Evolutionary conservation across 2,888 invertebrate species (phyloP).

Genomic region (Xestia rhomboidea): DNA sequence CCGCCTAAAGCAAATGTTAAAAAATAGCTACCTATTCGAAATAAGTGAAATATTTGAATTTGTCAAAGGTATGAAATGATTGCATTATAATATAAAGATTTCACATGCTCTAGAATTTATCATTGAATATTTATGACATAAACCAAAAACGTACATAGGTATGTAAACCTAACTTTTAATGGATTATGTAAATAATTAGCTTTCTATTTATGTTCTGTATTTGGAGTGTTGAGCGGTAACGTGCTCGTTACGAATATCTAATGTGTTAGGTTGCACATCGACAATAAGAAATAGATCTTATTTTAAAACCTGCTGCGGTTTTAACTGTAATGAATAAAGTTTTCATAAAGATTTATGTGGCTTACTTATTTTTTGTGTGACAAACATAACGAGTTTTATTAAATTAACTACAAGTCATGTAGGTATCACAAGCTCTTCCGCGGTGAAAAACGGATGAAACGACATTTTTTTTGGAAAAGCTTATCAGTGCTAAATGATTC

Average conservation of each 20-base stretch:
- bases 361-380: neutral
- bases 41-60: conserved; percentile 40
- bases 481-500: neutral
- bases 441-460: neutral
- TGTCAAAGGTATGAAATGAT: conserved; percentile 26
- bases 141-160: conserved; percentile 46
- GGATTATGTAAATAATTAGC: conserved; percentile 70
- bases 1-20: conserved; percentile 24
- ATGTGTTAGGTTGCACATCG: conserved; percentile 57
- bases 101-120: conserved; percentile 44
- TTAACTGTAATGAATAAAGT: conserved; percentile 36
- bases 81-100: conserved; percentile 37
- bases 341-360: conserved; percentile 49
- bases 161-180: conserved; percentile 57
- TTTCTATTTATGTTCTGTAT: conserved; percentile 68
- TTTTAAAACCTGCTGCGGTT: conserved; percentile 25
- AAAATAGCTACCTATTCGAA: too few species aligned
- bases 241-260: conserved; percentile 64
- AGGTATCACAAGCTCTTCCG: neutral
- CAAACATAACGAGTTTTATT: neutral
- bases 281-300: conserved; percentile 43
- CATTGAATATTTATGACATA: conserved; percentile 55
- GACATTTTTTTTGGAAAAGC: neutral
- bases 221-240: conserved; percentile 56
- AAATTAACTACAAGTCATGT: neutral